A percentile compares a stretch with the other conserved stretches of the same genome.
These are phyloP conservation scores for Pithys albifrons DNA, from an alignment of 2,113 vertebrate species.

Conservation along the genomic window DNA sequence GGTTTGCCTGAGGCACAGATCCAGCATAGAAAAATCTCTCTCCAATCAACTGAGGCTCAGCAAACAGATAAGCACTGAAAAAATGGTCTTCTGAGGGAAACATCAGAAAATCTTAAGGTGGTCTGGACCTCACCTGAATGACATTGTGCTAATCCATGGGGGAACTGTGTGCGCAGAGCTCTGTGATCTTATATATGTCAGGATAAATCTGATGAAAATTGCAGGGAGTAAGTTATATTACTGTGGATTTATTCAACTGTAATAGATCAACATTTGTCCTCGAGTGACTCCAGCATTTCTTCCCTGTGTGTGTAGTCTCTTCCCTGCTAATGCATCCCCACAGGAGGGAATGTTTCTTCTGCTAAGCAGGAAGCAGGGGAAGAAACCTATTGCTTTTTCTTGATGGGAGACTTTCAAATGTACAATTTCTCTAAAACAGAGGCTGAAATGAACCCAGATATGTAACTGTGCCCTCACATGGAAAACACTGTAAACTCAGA, in stretches of 20 bases:
- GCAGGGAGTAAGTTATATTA: not conserved
- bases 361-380: not conserved
- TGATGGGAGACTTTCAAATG: not conserved
- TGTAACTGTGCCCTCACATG: not conserved
- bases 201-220: not conserved
- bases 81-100: not conserved
- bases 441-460: not conserved
- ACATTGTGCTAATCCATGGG: not conserved
- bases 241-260: conserved; percentile 43
- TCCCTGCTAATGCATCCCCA: not conserved
- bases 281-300: conserved; percentile 15
- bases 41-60: conserved; percentile 1
- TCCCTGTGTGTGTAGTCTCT: not conserved
- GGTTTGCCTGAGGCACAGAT: conserved; percentile 53
- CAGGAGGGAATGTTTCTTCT: not conserved
- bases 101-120: not conserved
- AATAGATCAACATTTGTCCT: conserved; percentile 26
- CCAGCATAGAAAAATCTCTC: conserved; percentile 1
- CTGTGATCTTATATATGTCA: not conserved
- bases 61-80: not conserved
- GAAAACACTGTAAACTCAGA: not conserved
- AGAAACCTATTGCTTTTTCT: conserved; percentile 23
- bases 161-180: not conserved
- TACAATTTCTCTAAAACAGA: not conserved
- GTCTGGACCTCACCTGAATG: not conserved